Percentiles rank a stretch among this genome's conserved stretches.
These are phyloP conservation scores for Pholis gunnellus DNA, from an alignment of 2,113 vertebrate species.

Conservation along the genomic window DNA sequence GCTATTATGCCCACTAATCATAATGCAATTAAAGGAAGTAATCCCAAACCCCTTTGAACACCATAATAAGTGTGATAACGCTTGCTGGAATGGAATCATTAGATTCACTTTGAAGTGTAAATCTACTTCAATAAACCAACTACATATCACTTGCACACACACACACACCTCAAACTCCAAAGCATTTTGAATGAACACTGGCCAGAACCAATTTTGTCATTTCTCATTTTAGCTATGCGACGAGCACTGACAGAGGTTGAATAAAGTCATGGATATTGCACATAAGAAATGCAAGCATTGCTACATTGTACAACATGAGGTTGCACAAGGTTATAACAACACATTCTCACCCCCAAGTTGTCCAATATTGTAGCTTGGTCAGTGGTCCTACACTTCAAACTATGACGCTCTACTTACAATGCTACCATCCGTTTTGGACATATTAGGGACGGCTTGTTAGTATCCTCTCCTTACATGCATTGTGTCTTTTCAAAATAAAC, in stretches of 20 bases:
- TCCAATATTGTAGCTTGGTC: background rate
- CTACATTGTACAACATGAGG: background rate
- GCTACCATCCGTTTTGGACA: background rate
- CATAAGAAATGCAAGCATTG: background rate
- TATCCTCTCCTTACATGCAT: background rate
- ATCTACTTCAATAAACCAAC: background rate
- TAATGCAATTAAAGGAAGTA: slow-evolving; percentile 11
- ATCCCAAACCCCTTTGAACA: background rate
- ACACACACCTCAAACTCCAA: background rate
- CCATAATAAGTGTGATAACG: background rate
- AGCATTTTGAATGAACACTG: background rate
- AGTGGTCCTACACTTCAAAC: background rate
- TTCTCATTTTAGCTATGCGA: background rate
- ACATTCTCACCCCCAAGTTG: background rate
- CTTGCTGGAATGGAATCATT: background rate
- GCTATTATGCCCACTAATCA: background rate
- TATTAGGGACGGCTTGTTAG: background rate
- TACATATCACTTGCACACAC: background rate
- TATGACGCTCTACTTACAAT: background rate
- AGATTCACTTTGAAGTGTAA: background rate
- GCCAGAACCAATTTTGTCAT: background rate
- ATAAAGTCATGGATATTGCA: background rate
- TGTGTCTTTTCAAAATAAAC: too few relatives aligned
- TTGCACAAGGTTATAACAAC: background rate
- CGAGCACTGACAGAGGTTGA: background rate